Conservation (phyloP, 2,797 vertebrate genomes). For the Lacerta viridis region DNA sequence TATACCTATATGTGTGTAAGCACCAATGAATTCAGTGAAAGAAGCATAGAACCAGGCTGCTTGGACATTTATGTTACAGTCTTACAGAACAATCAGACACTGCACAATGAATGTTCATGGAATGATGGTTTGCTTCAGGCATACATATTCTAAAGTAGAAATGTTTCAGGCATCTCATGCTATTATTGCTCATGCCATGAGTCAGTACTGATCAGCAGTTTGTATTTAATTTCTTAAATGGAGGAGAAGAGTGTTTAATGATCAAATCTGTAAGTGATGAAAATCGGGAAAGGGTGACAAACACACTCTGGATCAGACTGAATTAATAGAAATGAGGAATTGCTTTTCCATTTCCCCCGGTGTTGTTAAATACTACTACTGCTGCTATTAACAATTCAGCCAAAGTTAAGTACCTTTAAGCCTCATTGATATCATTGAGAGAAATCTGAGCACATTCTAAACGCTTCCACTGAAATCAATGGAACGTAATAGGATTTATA, state of each 20-base stretch:
- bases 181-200: background rate
- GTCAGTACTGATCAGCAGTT: background rate
- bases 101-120: background rate
- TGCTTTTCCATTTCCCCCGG: background rate
- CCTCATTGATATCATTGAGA: background rate
- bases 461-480: conserved; percentile 6
- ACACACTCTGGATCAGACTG: background rate
- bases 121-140: background rate
- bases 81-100: background rate
- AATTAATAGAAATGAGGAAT: background rate
- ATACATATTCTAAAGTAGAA: background rate
- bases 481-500: background rate
- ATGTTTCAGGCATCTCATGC: background rate
- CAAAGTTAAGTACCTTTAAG: background rate
- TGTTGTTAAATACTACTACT: background rate
- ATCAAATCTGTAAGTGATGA: background rate
- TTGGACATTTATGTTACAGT: background rate
- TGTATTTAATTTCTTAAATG: conserved; percentile 13
- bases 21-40: background rate
- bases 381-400: background rate
- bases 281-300: background rate
- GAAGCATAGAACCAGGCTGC: background rate
- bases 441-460: background rate
- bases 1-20: background rate
- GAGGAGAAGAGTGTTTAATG: background rate